Base-by-base conservation (phyloP, 2,797 vertebrate genomes). In the Typhlichthys eigenmanni region DNA sequence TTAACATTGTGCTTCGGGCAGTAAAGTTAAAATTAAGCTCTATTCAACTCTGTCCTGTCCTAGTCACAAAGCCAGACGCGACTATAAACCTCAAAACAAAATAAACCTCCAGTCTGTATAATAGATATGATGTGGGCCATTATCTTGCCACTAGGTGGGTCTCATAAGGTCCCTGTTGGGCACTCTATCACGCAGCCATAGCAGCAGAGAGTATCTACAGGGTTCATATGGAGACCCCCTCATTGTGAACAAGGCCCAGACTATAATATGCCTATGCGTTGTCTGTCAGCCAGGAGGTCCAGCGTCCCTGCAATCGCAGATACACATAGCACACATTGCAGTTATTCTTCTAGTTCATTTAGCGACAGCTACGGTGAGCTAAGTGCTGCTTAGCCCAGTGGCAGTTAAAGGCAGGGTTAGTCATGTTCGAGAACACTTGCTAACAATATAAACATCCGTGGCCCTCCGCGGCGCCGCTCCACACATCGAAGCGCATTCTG, bases 91-190 rank as follows among this genome's bases (percentile, higher is more conserved):
- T 60, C 43, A 24, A 14, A 66, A 48, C 12, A 24, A 10, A n/a
- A 66, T 58, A 10, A 46, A 24, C 17, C 47, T 32, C 45, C 13
- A 17, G 29, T 29, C 24, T 29, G 24, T 29, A 29, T 29, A 29
- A 4, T 29, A 29, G 24, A 29, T 29, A 29, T 29, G 24, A 29
- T 29, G 24, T 29, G 24, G 24, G 24, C 43, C 24, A 48, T 54
- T 45, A 47, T 24, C 63, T 29, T 59, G 50, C 6, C 9, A 0
- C 54, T 53, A 0, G 3, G 19, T 17, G 38, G 46, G 13, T 55
- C 68, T 62, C 66, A 32, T 60, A 19, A 69, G 59, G 74, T 76
- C 66, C 47, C 65, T 65, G 62, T 60, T 71, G 78, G 53, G 71
- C 69, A 71, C 38, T 43, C 9, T 43, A 43, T 43, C 38, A 43